Evolutionary conservation across 2,888 invertebrate species (phyloP).

Genomic region (Lacanobia wlatinum): DNA sequence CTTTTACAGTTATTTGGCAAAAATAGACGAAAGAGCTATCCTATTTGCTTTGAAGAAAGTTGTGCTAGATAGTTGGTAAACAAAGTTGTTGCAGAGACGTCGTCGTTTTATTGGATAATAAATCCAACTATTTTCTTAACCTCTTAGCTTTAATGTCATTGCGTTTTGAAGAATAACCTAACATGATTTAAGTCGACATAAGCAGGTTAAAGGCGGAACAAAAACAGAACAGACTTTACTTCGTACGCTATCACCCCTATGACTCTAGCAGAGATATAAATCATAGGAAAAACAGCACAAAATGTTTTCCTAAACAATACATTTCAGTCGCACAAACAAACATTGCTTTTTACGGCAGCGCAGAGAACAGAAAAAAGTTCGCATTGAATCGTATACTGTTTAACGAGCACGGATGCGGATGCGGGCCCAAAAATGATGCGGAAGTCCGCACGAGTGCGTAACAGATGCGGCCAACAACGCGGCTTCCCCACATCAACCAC

Average conservation of each 20-base stretch:
- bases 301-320: conserved; percentile 10
- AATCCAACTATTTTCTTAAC: not conserved
- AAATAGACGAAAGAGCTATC: no score
- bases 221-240: not conserved
- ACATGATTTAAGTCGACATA: not conserved
- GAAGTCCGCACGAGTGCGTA: conserved; percentile 6
- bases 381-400: conserved; percentile 33
- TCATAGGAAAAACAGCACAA: conserved; percentile 7
- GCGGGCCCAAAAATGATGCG: conserved; percentile 18
- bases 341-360: conserved; percentile 8
- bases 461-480: conserved; percentile 35
- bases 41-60: not conserved
- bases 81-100: not conserved
- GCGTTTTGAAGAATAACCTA: not conserved
- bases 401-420: conserved; percentile 25
- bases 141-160: not conserved
- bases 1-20: not conserved
- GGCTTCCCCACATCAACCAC: not conserved
- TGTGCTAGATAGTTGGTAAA: not conserved
- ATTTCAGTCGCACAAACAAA: conserved; percentile 23
- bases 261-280: not conserved
- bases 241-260: not conserved
- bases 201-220: not conserved
- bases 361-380: conserved; percentile 27
- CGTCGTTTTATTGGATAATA: not conserved